Evolutionary conservation across 2,888 invertebrate genomes (phyloP).

Genomic region (Tortricodes alternella): DNA sequence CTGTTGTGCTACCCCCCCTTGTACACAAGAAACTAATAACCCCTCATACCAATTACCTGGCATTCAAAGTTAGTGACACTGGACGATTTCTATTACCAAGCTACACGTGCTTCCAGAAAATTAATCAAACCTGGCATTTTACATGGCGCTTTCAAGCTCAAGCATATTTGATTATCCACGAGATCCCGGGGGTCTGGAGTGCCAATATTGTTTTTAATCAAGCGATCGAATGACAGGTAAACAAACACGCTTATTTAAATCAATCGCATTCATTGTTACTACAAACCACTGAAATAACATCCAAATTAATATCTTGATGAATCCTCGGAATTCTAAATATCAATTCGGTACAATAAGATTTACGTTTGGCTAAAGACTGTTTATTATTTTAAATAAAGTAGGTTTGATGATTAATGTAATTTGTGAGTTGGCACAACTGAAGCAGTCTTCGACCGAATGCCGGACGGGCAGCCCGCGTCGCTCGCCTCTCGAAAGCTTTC

Average conservation of each 20-base stretch:
- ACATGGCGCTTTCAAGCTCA: neutral
- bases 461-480: neutral
- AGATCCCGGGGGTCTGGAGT: neutral
- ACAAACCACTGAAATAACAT: neutral
- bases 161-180: constrained; percentile 15
- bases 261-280: neutral
- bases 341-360: constrained; percentile 5
- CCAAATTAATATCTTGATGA: too few species aligned
- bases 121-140: constrained; percentile 12
- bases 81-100: neutral
- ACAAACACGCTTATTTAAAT: neutral
- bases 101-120: neutral
- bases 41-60: neutral
- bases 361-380: neutral
- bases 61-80: neutral
- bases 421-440: neutral
- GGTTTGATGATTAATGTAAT: constrained; percentile 3
- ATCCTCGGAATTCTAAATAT: constrained; percentile 1
- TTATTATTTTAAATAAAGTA: neutral
- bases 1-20: too few species aligned
- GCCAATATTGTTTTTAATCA: constrained; percentile 20
- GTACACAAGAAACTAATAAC: too few species aligned
- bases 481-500: neutral
- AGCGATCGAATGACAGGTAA: constrained; percentile 3
- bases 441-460: constrained; percentile 5